Evolutionary conservation across 2,797 vertebrate genomes (phyloP), one percentile per base, ranked within the genome.

Genomic region (Anguilla pacifica): DNA sequence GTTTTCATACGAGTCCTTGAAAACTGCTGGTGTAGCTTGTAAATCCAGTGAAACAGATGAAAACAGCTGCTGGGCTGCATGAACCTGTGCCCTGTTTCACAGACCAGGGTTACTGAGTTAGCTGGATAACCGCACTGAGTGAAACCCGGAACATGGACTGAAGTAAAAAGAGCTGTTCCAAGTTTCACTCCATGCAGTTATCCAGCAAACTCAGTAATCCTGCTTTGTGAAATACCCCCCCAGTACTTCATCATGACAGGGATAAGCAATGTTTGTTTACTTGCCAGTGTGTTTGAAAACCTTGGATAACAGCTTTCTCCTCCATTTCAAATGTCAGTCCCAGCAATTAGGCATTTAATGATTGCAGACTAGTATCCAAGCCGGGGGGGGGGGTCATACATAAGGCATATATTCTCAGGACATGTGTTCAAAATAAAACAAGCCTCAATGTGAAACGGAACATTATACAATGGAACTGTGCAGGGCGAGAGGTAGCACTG

Each of bases 391-490:
- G 5, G 64, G 51, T 17, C 51, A 55, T 35, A 15, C 49, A 51
- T 25, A 13, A 17, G 77, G 79, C 22, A 53, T 53, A 51, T 57
- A 57, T 57, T 57, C 55, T 17, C 2, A 57, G 55, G 15, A 57
- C 11, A 17, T 13, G 2, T 11, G 55, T 17, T 11, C 15, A 61
- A 87, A 86, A 79, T 87, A 28, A 77, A 77, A 19, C 85, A 86
- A 49, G 61, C 89, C 84, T 81, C 79, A 86, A 74, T 77, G 82
- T 43, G 67, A 87, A 89, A 86, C 86, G 85, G 81, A 82, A 70
- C 67, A 74, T 81, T 87, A 89, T 86, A 89, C 64, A 90, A 91
- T 91, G 90, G 57, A 90, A 94, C 92, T 91, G 90, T 93, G 92
- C 84, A 90, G 11, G 35, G 43, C 3, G 46, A 81, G 22, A 90